Conservation (phyloP, 2,888 invertebrate genomes). For the Abrostola triplasia region DNA sequence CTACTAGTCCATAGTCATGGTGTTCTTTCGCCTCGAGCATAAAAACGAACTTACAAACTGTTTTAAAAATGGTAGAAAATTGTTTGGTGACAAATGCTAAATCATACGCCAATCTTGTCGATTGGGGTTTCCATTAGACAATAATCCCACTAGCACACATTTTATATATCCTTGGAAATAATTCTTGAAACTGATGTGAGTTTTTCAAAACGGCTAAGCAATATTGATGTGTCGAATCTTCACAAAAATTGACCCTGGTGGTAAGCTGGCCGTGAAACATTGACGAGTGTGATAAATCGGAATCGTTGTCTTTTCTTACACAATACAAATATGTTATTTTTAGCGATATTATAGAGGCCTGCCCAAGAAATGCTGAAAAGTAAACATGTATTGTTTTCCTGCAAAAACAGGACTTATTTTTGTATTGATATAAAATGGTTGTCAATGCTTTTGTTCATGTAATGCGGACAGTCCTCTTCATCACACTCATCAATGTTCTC, state of each 20-base stretch:
- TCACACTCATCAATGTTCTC: slow-evolving; percentile 38
- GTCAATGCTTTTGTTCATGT: slow-evolving; percentile 7
- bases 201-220: slow-evolving; percentile 13
- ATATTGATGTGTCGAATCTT: slow-evolving; percentile 47
- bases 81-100: slow-evolving; percentile 68
- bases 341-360: slow-evolving; percentile 11
- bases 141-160: not conserved
- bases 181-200: slow-evolving; percentile 7
- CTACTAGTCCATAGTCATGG: slow-evolving; percentile 67
- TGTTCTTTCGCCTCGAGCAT: slow-evolving; percentile 69
- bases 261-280: slow-evolving; percentile 40
- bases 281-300: slow-evolving; percentile 37
- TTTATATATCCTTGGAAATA: slow-evolving; percentile 15
- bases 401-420: not conserved
- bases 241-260: slow-evolving; percentile 41
- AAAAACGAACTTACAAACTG: slow-evolving; percentile 68
- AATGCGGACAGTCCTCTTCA: slow-evolving; percentile 4
- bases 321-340: slow-evolving; percentile 24
- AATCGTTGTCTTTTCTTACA: slow-evolving; percentile 28
- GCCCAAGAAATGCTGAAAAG: slow-evolving; percentile 14
- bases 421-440: slow-evolving; percentile 7
- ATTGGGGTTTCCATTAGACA: not conserved
- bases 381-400: not conserved
- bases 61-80: slow-evolving; percentile 62
- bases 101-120: slow-evolving; percentile 16